Percentiles rank a stretch among this genome's conserved stretches.
phyloP scores from a whole-genome alignment of 2,113 vertebrate genomes.

The Hydrochoerus hydrochaeris region DNA sequence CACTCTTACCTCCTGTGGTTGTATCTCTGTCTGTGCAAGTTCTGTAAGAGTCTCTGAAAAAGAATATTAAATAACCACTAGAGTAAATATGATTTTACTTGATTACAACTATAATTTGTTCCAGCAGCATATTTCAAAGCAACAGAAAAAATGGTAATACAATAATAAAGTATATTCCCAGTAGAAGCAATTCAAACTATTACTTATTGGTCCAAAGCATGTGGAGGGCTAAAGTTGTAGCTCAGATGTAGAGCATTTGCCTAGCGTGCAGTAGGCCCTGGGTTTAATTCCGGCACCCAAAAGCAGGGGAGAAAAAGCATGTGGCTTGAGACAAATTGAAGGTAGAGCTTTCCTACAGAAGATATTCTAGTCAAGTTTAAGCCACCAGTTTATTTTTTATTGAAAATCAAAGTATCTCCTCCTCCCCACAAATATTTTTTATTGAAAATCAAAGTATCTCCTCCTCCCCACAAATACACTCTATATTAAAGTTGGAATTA shows the following conservation, averaged over 20 bases:
- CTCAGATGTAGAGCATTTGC: background rate
- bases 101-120: conserved; percentile 11
- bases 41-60: conserved; percentile 84
- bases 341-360: background rate
- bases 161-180: conserved; percentile 4
- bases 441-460: conserved; percentile 37
- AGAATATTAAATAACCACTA: conserved; percentile 36
- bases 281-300: background rate
- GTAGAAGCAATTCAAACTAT: background rate
- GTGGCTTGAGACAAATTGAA: background rate
- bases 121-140: conserved; percentile 13
- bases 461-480: conserved; percentile 17
- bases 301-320: background rate
- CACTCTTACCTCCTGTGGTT: conserved; percentile 91
- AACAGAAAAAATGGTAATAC: background rate
- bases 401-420: conserved; percentile 30
- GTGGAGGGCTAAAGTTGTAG: background rate
- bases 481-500: background rate
- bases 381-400: conserved; percentile 26
- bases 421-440: conserved; percentile 35
- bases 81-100: background rate
- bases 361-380: background rate
- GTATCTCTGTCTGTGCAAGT: conserved; percentile 87
- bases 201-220: conserved; percentile 1
- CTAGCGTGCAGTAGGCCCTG: background rate